A percentile compares a stretch with the other conserved stretches of the same genome.
Evolutionary conservation across 2,113 vertebrate genomes (phyloP).

Genomic region (Anser cygnoides): DNA sequence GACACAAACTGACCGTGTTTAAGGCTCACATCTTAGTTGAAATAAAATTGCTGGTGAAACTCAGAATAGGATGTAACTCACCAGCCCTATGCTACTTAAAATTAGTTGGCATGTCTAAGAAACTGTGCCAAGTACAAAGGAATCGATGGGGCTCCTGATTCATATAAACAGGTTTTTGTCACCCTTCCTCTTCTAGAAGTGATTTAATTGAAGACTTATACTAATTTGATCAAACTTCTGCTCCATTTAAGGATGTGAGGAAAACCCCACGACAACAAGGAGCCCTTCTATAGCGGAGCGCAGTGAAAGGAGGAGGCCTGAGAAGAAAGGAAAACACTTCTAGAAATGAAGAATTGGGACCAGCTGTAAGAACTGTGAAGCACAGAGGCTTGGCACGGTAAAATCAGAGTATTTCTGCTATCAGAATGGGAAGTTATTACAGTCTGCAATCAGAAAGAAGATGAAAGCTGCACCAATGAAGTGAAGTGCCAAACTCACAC

Average conservation of each 20-base stretch:
- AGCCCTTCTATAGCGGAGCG: neutral
- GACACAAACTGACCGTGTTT: accelerated
- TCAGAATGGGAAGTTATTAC: conserved; percentile 41
- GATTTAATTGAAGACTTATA: neutral
- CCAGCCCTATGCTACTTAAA: neutral
- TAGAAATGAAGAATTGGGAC: neutral
- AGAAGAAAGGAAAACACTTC: neutral
- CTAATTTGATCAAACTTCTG: neutral
- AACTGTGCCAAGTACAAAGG: neutral
- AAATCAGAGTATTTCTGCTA: conserved; percentile 42
- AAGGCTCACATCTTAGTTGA: neutral
- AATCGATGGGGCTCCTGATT: neutral
- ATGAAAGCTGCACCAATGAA: conserved; percentile 56
- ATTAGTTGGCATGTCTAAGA: neutral
- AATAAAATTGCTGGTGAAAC: neutral
- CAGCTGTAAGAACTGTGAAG: neutral
- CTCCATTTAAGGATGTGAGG: neutral
- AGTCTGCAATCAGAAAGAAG: conserved; percentile 37
- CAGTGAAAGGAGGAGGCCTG: neutral
- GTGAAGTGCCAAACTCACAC: conserved; percentile 45
- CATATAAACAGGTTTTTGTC: neutral
- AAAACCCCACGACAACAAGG: neutral
- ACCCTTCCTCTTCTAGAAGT: neutral
- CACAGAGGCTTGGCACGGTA: neutral
- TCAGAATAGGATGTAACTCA: neutral